These are phyloP conservation scores for Machimus rusticus DNA, from an alignment of 2,888 invertebrate species.

Conservation along the genomic window DNA sequence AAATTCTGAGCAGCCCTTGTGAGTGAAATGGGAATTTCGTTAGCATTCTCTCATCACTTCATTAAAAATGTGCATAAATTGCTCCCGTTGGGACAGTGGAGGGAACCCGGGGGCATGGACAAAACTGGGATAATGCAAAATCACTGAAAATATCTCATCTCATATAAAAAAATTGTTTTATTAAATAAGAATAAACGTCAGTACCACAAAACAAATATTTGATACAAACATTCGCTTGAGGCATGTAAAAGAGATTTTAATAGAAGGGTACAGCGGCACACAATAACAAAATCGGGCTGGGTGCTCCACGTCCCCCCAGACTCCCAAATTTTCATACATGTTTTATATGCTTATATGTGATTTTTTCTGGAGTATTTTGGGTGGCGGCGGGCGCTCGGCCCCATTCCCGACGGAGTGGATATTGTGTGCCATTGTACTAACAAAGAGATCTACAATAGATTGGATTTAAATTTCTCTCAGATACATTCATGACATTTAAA, in stretches of 20 bases:
- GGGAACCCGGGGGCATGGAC: neutral
- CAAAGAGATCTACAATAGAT: constrained; percentile 25
- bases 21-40: neutral
- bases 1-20: neutral
- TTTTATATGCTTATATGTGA: neutral
- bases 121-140: neutral
- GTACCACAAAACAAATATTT: constrained; percentile 52
- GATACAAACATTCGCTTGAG: constrained; percentile 53
- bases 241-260: constrained; percentile 43
- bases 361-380: neutral
- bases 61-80: neutral
- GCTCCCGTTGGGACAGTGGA: neutral
- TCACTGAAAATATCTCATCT: neutral
- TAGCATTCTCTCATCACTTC: neutral
- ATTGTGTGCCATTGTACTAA: constrained; percentile 19
- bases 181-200: constrained; percentile 43
- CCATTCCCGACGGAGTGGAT: neutral
- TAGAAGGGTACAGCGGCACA: constrained; percentile 30
- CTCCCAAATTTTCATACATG: neutral
- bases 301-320: neutral
- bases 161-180: constrained; percentile 21
- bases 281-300: neutral
- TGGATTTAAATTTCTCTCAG: constrained; percentile 9
- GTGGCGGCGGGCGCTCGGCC: neutral
- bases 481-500: neutral